Conservation (phyloP, 2,888 invertebrate genomes). For the Cistogaster globosa region DNA sequence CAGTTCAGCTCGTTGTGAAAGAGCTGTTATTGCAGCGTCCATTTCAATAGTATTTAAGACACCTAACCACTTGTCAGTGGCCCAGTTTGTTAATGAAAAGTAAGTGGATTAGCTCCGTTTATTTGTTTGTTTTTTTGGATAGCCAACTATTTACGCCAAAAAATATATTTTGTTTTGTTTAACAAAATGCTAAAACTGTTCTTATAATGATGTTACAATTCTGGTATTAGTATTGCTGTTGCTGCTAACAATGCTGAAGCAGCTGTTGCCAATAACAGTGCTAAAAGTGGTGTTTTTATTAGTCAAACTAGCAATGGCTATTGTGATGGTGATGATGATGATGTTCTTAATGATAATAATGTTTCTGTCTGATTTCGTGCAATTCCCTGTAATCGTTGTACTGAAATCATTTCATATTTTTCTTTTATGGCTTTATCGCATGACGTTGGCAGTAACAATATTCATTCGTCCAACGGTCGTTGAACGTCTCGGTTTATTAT, state of each 20-base stretch:
- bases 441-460: conserved; percentile 71
- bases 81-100: conserved; percentile 41
- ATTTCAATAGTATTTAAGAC: conserved; percentile 7
- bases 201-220: conserved; percentile 26
- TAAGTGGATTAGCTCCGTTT: conserved; percentile 27
- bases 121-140: neutral
- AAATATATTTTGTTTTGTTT: too few relatives aligned
- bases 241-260: neutral
- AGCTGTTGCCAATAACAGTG: too few relatives aligned
- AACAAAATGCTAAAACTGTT: too few relatives aligned
- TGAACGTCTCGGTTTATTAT: conserved; percentile 74
- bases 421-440: conserved; percentile 74
- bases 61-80: conserved; percentile 24
- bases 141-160: too few relatives aligned
- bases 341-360: conserved; percentile 32
- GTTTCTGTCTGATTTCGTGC: conserved; percentile 54
- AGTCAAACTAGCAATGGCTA: conserved; percentile 43
- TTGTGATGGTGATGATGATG: conserved; percentile 20
- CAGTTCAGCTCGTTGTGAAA: neutral
- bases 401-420: conserved; percentile 65
- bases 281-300: neutral
- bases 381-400: conserved; percentile 54
- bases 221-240: conserved; percentile 20
- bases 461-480: conserved; percentile 75
- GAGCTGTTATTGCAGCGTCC: neutral